Evolutionary conservation across 2,888 invertebrate species (phyloP), one percentile per base, ranked within the genome.

Genomic region (Hoplodrina ambigua): DNA sequence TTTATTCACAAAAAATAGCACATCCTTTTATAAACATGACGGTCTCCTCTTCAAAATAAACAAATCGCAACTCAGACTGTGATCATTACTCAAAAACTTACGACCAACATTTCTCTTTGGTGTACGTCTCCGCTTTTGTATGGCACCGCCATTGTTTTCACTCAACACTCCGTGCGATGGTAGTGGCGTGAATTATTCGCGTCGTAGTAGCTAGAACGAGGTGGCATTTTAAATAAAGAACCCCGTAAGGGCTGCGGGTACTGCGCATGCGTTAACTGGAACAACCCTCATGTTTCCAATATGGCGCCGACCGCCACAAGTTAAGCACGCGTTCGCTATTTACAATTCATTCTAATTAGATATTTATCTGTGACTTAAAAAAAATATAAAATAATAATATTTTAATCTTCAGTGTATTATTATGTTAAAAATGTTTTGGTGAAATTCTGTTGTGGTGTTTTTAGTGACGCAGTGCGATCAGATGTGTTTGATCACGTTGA

Each of bases 251-350:
- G 88, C 87, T 89, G 88, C 58, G 88, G 87, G 85, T 87, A 89
- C 52, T 62, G 90, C 95, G 94, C 95, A 94, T 94, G 95, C 94
- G 94, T 88, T 78, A 86, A 85, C 70, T 73, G 58, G 81, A 86
- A 80, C 90, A 88, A 89, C 94, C 94, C 94, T 87, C 89, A 86
- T 86, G 85, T 92, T 84, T 92, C 90, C 94, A 95, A 95, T 94
- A 95, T 95, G 95, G 95, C 95, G 94, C 76, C 91, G 90, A 84
- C 88, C 94, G 94, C 94, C 95, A 93, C 89, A 89, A 91, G 89
- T 89, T 86, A 85, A 92, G 89, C 94, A 95, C 95, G 94, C 94
- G 92, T 89, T 86, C 81, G 87, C 80, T 93, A 91, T 93, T 93
- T 91, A 90, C 89, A 89, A 83, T 63, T 73, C 72, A 85, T 76